phyloP scores from a whole-genome alignment of 2,113 vertebrate genomes.

The Poeciliopsis prolifica region DNA sequence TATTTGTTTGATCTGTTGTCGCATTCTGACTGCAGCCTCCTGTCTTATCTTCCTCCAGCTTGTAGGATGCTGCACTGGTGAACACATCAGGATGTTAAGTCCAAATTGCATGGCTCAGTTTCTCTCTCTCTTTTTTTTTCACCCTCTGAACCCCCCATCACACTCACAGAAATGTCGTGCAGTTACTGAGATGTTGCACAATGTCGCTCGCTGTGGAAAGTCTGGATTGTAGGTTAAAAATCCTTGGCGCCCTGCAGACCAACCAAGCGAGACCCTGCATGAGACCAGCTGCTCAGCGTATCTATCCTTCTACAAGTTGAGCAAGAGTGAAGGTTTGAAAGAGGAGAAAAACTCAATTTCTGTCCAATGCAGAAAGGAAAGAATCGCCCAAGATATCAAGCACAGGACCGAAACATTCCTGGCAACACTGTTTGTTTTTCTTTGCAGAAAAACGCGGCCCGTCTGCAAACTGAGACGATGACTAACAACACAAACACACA shows the following conservation, averaged over 20 bases:
- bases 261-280: constrained; percentile 58
- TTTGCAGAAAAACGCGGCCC: background rate
- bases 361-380: constrained; percentile 39
- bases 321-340: constrained; percentile 19
- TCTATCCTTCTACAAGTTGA: constrained; percentile 11
- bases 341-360: constrained; percentile 48
- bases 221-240: constrained; percentile 74
- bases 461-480: constrained; percentile 29
- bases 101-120: constrained; percentile 54
- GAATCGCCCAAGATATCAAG: constrained; percentile 24
- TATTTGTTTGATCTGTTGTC: constrained; percentile 22
- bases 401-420: constrained; percentile 52
- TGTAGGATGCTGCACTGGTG: constrained; percentile 20
- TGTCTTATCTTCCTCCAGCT: constrained; percentile 42
- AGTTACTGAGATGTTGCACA: constrained; percentile 53
- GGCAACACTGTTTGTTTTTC: background rate
- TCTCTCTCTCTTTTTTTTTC: background rate
- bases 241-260: constrained; percentile 63
- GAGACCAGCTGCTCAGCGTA: constrained; percentile 46
- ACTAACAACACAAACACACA: constrained; percentile 47
- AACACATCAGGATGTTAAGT: constrained; percentile 68
- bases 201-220: constrained; percentile 53
- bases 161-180: constrained; percentile 55
- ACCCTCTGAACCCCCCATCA: constrained; percentile 17
- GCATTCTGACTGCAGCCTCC: constrained; percentile 5